A percentile compares a stretch with the other conserved stretches of the same genome.
These are phyloP conservation scores for Drosophila pruinosa DNA, from an alignment of 1,140 invertebrate species.

Conservation along the genomic window DNA sequence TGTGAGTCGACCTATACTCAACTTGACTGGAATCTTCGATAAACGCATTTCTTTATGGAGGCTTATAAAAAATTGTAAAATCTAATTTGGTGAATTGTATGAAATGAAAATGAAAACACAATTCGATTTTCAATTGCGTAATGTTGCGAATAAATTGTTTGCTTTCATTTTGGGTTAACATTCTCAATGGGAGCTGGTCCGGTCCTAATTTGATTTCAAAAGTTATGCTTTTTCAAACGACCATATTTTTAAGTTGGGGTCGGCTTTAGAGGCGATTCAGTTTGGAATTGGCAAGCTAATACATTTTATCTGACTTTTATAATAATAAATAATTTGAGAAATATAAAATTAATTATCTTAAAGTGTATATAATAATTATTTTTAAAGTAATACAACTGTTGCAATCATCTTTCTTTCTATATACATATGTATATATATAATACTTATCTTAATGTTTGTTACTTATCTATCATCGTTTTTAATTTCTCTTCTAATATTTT, in stretches of 20 bases:
- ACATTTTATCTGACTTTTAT: neutral
- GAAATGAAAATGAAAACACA: slow-evolving; percentile 57
- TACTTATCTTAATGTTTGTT: no score
- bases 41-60: slow-evolving; percentile 45
- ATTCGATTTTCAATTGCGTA: slow-evolving; percentile 77
- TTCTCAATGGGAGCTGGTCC: neutral
- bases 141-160: slow-evolving; percentile 73
- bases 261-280: neutral
- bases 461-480: no score
- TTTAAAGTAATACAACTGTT: no score
- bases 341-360: neutral
- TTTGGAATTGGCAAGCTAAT: neutral
- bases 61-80: slow-evolving; percentile 61
- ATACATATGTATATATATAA: no score
- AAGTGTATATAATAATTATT: no score
- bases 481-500: neutral
- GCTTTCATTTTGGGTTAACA: slow-evolving; percentile 12
- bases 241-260: slow-evolving; percentile 8
- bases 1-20: neutral
- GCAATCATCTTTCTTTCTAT: no score
- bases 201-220: slow-evolving; percentile 63
- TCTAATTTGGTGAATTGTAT: slow-evolving; percentile 59
- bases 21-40: neutral
- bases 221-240: slow-evolving; percentile 43
- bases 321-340: neutral